These are phyloP conservation scores for Reticulitermes speratus DNA, from an alignment of 1,140 invertebrate species.

Conservation along the genomic window DNA sequence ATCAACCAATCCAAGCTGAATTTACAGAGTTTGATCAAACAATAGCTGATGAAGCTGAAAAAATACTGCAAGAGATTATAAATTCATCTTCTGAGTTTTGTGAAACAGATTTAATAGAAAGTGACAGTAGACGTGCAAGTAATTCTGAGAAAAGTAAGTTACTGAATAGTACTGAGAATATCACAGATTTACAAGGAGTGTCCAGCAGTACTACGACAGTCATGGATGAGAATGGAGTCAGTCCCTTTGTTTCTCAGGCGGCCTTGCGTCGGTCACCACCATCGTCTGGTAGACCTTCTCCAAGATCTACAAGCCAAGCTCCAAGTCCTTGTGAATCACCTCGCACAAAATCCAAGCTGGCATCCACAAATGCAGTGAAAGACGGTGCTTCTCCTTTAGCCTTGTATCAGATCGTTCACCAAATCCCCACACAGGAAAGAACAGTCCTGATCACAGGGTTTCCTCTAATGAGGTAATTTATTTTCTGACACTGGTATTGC, in stretches of 20 bases:
- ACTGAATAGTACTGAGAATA: background rate
- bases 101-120: background rate
- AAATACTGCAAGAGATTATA: background rate
- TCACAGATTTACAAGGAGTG: background rate
- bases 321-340: background rate
- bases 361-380: background rate
- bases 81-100: background rate
- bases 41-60: constrained; percentile 6
- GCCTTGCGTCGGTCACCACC: background rate
- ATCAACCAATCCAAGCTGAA: background rate
- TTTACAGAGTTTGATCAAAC: background rate
- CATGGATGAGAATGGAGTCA: background rate
- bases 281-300: background rate
- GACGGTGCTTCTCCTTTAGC: background rate
- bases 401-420: background rate
- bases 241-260: background rate
- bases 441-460: background rate
- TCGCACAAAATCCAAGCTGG: background rate
- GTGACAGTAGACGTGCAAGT: background rate
- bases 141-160: background rate
- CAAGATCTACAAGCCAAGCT: background rate
- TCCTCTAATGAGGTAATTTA: background rate
- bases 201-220: background rate
- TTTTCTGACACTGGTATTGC: background rate
- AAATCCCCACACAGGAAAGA: background rate